These are phyloP conservation scores for Lamellibrachia satsuma DNA, from an alignment of 2,888 invertebrate species.

Conservation along the genomic window DNA sequence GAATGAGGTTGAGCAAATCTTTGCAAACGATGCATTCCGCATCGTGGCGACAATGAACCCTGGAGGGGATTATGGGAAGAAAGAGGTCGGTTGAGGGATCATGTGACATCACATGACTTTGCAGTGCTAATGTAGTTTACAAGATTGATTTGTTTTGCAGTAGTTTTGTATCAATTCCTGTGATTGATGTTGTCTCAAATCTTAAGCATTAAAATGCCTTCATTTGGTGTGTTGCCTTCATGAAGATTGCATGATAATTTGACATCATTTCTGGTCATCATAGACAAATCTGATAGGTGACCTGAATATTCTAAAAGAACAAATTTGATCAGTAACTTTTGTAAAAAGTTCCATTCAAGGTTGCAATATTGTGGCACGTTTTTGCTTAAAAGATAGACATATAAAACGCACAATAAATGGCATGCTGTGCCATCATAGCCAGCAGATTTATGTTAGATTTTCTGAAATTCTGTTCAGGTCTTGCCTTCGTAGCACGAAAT, in stretches of 20 bases:
- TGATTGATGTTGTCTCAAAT: neutral
- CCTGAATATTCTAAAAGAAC: neutral
- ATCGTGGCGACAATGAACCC: constrained; percentile 99
- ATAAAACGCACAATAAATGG: too few species aligned
- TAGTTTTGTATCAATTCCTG: neutral
- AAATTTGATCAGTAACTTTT: neutral
- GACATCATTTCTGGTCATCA: neutral
- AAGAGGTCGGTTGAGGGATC: constrained; percentile 73
- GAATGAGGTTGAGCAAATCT: constrained; percentile 57
- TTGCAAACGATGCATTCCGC: constrained; percentile 78
- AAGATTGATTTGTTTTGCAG: neutral
- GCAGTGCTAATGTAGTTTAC: neutral
- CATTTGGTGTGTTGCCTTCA: neutral
- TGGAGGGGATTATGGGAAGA: constrained; percentile 98
- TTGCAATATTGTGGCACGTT: neutral
- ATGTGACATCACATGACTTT: neutral
- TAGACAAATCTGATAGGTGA: too few species aligned
- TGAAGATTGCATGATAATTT: neutral
- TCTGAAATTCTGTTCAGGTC: too few species aligned
- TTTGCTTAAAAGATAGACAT: neutral
- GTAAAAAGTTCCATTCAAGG: too few species aligned
- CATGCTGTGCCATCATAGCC: too few species aligned
- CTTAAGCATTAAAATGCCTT: neutral
- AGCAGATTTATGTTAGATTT: too few species aligned
- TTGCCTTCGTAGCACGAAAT: too few species aligned